phyloP scores from a whole-genome alignment of 2,888 invertebrate species.

The Odontocerum albicorne region DNA sequence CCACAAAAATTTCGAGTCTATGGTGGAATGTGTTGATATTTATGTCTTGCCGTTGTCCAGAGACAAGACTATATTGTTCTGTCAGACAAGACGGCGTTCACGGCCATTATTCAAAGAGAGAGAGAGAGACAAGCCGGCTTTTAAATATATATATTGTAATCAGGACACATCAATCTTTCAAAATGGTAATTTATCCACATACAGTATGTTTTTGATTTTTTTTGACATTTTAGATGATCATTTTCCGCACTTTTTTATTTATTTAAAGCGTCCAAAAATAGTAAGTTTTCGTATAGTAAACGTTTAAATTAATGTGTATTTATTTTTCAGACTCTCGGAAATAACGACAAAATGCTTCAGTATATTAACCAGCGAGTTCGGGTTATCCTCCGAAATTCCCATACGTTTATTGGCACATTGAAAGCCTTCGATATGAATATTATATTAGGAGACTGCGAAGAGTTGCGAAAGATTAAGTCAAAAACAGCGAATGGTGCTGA shows the following conservation, averaged over 20 bases:
- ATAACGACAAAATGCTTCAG: conserved; percentile 95
- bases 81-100: conserved; percentile 6
- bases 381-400: conserved; percentile 94
- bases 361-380: conserved; percentile 98
- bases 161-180: conserved; percentile 17
- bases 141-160: conserved; percentile 10
- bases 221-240: too few species aligned
- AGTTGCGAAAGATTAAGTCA: conserved; percentile 94
- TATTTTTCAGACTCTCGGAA: conserved; percentile 82
- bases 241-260: too few species aligned
- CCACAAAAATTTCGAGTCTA: too few species aligned
- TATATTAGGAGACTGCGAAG: conserved; percentile 98
- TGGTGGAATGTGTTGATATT: too few species aligned
- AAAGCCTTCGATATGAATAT: conserved; percentile 99
- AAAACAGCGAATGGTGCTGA: conserved; percentile 88
- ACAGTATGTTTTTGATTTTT: too few species aligned
- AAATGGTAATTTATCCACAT: conserved; percentile 14
- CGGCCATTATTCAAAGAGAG: too few species aligned
- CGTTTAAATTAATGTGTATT: too few species aligned
- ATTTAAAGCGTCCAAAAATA: too few species aligned
- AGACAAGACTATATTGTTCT: too few species aligned
- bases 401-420: conserved; percentile 98
- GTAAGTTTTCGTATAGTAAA: too few species aligned
- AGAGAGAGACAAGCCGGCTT: conserved; percentile 16
- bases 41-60: too few species aligned